Evolutionary conservation across 2,797 vertebrate species (phyloP), one percentile per base, ranked within the genome.

Genomic region (Bradypodion ventrale): DNA sequence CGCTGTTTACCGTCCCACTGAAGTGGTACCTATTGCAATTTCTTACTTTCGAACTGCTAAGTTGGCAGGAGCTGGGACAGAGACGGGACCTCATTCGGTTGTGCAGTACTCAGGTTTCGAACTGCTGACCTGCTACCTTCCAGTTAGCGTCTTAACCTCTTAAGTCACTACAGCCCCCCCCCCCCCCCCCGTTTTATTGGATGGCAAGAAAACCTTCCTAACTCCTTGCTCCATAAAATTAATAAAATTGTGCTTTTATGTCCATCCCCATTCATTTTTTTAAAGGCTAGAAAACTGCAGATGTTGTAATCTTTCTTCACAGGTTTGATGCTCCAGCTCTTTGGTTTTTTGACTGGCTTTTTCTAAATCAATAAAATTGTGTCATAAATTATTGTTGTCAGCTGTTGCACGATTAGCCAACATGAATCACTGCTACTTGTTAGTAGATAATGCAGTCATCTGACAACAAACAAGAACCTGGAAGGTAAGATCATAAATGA

Each of bases 371-470:
- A 56, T 69, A 69, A 69, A 80, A 80, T 12, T 52, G 65, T 56
- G 74, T n/a, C 59, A 44, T 46, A 69, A 83, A 77, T 35, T 77
- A 52, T 65, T 44, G 59, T 69, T 49, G 68, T 76, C 37, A 56
- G 63, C 35, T 66, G 27, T 59, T 76, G 76, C 52, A 35, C 59
- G 52, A 76, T 69, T 29, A 59, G 29, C 49, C 66, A 44, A 40
- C 49, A 25, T 56, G 65, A 62, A n/a, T 68, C 73, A 42, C 42
- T 83, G 49, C 10, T 42, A 27, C 78, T 69, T 52, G 16, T 49
- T 52, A 68, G 63, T 52, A 46, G n/a, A 46, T 25, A 16, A 35
- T 40, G 63, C 42, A 66, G 40, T 32, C 21, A 25, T n/a, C 7
- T 68, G 46, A 52, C 65, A 37, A 68, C 29, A 49, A 16, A 74